Evolutionary conservation across 2,797 vertebrate genomes (phyloP).

Genomic region (Darevskia nairensis): DNA sequence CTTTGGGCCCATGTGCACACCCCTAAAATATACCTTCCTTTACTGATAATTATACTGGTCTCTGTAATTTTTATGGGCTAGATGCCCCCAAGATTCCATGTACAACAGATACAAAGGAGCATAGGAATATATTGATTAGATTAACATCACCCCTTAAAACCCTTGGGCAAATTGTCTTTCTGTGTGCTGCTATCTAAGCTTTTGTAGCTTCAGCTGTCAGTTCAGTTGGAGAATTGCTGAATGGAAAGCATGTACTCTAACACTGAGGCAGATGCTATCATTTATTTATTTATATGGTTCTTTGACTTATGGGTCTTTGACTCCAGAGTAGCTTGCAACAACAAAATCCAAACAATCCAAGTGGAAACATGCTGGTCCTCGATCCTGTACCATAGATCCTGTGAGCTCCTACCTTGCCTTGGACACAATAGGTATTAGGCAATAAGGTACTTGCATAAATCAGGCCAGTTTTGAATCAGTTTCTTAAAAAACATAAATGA

Average conservation of each 20-base stretch:
- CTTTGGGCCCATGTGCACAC: neutral
- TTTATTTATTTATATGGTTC: neutral
- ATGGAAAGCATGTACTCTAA: neutral
- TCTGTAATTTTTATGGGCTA: neutral
- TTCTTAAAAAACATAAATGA: neutral
- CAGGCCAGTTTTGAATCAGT: neutral
- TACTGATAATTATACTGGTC: neutral
- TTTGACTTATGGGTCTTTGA: no score
- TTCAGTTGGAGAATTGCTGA: neutral
- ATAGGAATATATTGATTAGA: neutral
- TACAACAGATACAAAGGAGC: neutral
- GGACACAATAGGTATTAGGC: neutral
- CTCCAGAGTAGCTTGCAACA: neutral
- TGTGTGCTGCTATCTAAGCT: neutral
- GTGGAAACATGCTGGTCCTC: neutral
- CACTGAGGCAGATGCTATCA: neutral
- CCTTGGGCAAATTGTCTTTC: neutral
- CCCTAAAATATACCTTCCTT: neutral
- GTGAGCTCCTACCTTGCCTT: neutral
- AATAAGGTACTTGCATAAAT: neutral
- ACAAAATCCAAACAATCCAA: neutral
- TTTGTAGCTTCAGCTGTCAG: neutral
- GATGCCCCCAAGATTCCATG: neutral
- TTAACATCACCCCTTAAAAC: neutral
- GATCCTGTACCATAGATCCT: neutral